Base-by-base conservation (phyloP, 2,888 invertebrate genomes). In the Dolichopus griseipennis region DNA sequence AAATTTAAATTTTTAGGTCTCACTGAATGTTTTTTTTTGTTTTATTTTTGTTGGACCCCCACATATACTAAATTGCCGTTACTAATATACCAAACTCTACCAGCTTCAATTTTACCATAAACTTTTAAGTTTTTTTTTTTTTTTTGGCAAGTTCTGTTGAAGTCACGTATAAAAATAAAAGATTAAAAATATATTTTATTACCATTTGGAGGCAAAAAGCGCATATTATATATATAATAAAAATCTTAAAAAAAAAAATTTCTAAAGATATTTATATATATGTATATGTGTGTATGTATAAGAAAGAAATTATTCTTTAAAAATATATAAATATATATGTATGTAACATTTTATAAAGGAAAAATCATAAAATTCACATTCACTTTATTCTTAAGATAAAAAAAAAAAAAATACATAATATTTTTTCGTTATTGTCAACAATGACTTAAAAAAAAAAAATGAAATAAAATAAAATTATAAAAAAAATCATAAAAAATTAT, bases 121-220 rank as follows among this genome's bases (percentile, higher is more conserved):
- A 27, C 27, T 27, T 27, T 27, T 27, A 27, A 27, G 27, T 27
- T 27, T 27, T n/a, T n/a, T n/a, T n/a, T n/a, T n/a, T n/a, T n/a
- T n/a, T n/a, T 27, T 27, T 27, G 27, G 27, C 27, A 37, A 5
- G 12, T 37, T 52, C 52, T 52, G 18, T 52, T 52, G 1, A 52
- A 52, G 52, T 52, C 52, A 52, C 52, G 52, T 52, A 52, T 52
- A 52, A 52, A 52, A 52, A 52, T 52, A 52, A 52, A 52, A 52
- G 52, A 52, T 52, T 52, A 52, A 52, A 52, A 52, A 52, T 52
- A 52, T 52, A 52, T 52, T 52, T 52, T 52, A 52, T 52, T 52
- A 52, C 52, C 52, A 52, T 52, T n/a, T 12, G 52, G 52, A 52
- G 27, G 52, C 52, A 52, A 52, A 27, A 52, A 52, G 52, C 52